These are phyloP conservation scores for Halcyon smyrnensis DNA, from an alignment of 2,797 vertebrate species.

Conservation along the genomic window DNA sequence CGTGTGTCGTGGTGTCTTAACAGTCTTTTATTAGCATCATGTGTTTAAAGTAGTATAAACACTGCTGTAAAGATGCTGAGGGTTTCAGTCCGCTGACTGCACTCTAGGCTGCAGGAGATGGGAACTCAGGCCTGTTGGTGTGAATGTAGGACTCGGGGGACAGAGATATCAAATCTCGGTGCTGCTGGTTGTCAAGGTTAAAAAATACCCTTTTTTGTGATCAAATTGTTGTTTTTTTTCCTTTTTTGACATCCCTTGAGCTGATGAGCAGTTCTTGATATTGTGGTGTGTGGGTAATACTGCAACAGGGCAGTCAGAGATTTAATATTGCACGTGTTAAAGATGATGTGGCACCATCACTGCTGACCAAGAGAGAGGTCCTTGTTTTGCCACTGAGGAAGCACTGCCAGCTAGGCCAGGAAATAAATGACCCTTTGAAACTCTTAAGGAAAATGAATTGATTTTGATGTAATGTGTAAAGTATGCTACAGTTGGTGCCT, in stretches of 20 bases:
- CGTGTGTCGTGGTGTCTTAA: background rate
- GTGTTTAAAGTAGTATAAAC: background rate
- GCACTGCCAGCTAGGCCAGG: background rate
- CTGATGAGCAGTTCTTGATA: background rate
- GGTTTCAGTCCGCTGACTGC: background rate
- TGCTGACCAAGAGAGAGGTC: background rate
- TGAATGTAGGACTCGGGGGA: background rate
- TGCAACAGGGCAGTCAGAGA: background rate
- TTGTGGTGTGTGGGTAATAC: background rate
- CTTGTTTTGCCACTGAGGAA: background rate
- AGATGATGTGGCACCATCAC: background rate
- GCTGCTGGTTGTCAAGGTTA: background rate
- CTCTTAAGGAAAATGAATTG: background rate
- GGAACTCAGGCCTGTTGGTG: background rate
- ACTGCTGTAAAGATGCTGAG: background rate
- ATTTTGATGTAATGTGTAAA: accelerated
- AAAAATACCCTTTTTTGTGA: background rate
- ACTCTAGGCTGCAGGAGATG: background rate
- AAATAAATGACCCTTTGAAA: background rate
- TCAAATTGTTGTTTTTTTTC: too few species aligned
- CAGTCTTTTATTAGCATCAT: background rate
- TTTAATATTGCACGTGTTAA: background rate
- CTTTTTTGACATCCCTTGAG: background rate
- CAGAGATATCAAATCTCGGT: background rate
- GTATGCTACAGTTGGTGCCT: background rate